phyloP scores from a whole-genome alignment of 1,140 invertebrate genomes.

The Temnothorax curvispinosus region DNA sequence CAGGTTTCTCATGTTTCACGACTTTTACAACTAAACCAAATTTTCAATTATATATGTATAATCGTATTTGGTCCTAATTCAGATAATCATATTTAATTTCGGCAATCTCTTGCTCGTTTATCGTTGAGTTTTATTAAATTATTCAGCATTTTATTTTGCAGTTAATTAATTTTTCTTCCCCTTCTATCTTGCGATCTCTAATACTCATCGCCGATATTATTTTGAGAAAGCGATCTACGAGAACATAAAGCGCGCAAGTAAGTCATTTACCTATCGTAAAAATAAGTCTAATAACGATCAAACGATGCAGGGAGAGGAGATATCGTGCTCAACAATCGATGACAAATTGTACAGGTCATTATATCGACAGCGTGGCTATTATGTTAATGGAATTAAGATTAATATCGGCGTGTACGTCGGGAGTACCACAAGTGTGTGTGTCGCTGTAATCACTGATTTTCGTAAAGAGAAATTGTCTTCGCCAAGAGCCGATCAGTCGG shows the following conservation, averaged over 20 bases:
- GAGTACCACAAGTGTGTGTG: conserved; percentile 6
- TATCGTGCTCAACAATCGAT: neutral
- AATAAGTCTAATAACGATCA: conserved; percentile 22
- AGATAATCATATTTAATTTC: neutral
- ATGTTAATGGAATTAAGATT: conserved; percentile 55
- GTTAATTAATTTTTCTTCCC: neutral
- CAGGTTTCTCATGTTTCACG: neutral
- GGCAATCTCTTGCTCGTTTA: neutral
- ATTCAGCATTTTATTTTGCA: neutral
- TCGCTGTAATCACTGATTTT: conserved; percentile 21
- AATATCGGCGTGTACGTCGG: conserved; percentile 11
- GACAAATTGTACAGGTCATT: conserved; percentile 36
- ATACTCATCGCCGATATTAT: neutral
- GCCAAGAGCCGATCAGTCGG: conserved; percentile 13
- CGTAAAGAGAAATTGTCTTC: conserved; percentile 28
- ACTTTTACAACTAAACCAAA: neutral
- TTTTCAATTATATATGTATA: neutral
- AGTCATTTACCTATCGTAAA: neutral
- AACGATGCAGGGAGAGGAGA: neutral
- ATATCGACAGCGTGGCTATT: conserved; percentile 16
- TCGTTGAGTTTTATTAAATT: neutral
- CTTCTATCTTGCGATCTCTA: neutral
- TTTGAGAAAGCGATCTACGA: neutral
- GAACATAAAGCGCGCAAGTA: neutral
- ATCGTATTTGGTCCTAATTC: neutral